Base-by-base conservation (phyloP, 2,888 invertebrate genomes). In the Agrotis puta region DNA sequence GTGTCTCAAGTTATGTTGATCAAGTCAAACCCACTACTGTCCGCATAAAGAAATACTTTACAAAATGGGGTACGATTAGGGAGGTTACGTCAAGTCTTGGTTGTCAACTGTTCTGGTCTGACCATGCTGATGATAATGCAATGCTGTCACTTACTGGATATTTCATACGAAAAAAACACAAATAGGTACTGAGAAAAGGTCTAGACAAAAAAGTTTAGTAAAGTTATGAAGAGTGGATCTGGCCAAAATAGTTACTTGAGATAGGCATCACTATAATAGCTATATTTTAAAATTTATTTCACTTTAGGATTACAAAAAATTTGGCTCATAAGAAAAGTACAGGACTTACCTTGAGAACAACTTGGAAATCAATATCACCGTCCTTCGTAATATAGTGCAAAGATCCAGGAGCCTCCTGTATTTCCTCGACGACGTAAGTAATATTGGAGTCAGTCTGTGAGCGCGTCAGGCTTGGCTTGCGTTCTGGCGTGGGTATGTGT, bases 391-490 rank as follows among this genome's bases (percentile, higher is more conserved):
- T 99, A 89, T 99, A 99, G 90, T 98, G 97, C 24, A 98, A 96
- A 0, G 99, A 98, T 0, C 99, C 99, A 0, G 98, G 97, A 0
- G 98, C 98, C 94, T 99, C 99, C 1, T 98, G 97, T 74, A 98
- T 97, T 88, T 99, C 99, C 81, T 98, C 98, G 2, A 98, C 97
- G 0, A 98, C 97, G 88, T 99, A 99, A 7, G 98, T 98, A 67
- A 99, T 99, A 88, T 99, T 98, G 0, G 99, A 98, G 90, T 99
- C 99, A 0, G 99, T 99, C 88, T 98, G 98, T 0, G 99, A 99
- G 63, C 99, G 97, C 0, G 98, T 97, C 72, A 98, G 96, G 86
- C 98, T 97, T 0, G 97, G 96, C 90, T 98, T 98, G 64, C 98
- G 96, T 77, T 97, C 97, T 16, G 97, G 97, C 73, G 96, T 96